Conservation (phyloP, 2,797 vertebrate genomes). For the Kryptolebias ocellatus region DNA sequence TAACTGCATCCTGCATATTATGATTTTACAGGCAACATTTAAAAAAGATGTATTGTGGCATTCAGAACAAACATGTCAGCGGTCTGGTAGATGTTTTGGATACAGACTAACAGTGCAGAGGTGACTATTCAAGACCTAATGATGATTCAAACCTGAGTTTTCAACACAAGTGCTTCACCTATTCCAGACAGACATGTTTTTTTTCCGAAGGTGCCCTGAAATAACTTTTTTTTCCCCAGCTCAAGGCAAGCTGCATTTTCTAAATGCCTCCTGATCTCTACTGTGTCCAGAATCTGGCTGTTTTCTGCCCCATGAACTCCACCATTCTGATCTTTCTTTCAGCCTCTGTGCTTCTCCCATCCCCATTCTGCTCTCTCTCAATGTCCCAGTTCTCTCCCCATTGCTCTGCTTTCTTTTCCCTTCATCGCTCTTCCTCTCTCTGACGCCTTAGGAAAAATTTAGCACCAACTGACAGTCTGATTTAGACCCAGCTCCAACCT, state of each 20-base stretch:
- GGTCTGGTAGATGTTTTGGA: too few species aligned
- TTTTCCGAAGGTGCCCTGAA: constrained; percentile 10
- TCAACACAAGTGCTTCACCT: background rate
- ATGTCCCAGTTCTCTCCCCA: constrained; percentile 62
- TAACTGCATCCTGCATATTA: too few species aligned
- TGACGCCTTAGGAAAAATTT: constrained; percentile 69
- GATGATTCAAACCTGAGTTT: background rate
- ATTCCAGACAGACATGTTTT: background rate
- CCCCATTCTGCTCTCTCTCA: constrained; percentile 57
- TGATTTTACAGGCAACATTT: too few species aligned
- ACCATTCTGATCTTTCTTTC: constrained; percentile 51
- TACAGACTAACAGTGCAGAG: background rate
- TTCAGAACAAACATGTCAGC: too few species aligned
- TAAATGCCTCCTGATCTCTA: constrained; percentile 33
- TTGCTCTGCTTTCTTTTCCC: constrained; percentile 41
- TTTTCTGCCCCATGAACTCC: constrained; percentile 57
- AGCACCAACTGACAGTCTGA: constrained; percentile 74
- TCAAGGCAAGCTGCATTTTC: constrained; percentile 42
- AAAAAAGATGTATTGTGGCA: too few species aligned
- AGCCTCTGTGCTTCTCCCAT: constrained; percentile 45
- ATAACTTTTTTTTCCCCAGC: constrained; percentile 8
- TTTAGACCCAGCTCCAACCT: constrained; percentile 72
- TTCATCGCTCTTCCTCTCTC: constrained; percentile 30
- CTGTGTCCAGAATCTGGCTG: constrained; percentile 31
- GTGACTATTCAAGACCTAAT: background rate